Conservation (phyloP, 2,797 vertebrate species). For the Myotis findleyi region DNA sequence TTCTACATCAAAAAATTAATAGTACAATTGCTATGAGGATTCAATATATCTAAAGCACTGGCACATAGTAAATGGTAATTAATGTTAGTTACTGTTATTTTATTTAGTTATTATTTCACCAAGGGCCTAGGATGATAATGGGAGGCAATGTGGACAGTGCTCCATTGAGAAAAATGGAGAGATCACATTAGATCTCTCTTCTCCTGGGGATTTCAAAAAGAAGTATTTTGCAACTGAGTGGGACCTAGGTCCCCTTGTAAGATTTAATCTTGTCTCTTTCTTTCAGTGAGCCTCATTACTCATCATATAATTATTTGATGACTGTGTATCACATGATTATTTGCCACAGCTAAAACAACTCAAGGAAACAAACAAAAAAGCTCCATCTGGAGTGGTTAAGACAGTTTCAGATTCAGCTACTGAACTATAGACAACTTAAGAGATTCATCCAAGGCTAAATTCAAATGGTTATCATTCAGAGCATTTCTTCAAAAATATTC, state of each 20-base stretch:
- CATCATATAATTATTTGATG: neutral
- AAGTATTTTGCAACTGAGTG: neutral
- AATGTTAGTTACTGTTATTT: neutral
- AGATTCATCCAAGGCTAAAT: slow-evolving; percentile 34
- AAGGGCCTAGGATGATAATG: neutral
- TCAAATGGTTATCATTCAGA: slow-evolving; percentile 32
- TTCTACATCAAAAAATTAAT: neutral
- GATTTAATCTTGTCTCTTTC: neutral
- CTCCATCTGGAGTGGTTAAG: neutral
- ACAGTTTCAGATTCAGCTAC: neutral
- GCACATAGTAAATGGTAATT: neutral
- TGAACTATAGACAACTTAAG: neutral
- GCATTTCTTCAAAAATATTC: slow-evolving; percentile 46
- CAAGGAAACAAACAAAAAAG: neutral
- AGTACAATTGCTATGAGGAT: neutral
- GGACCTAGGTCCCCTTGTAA: neutral
- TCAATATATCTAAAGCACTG: neutral
- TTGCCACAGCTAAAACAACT: neutral
- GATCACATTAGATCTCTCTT: neutral
- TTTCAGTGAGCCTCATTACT: neutral
- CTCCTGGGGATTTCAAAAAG: neutral
- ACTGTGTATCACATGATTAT: neutral
- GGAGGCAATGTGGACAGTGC: neutral
- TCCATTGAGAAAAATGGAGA: neutral
- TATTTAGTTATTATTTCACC: neutral